Conservation (phyloP, 2,113 vertebrate species). For the Notothenia coriiceps region DNA sequence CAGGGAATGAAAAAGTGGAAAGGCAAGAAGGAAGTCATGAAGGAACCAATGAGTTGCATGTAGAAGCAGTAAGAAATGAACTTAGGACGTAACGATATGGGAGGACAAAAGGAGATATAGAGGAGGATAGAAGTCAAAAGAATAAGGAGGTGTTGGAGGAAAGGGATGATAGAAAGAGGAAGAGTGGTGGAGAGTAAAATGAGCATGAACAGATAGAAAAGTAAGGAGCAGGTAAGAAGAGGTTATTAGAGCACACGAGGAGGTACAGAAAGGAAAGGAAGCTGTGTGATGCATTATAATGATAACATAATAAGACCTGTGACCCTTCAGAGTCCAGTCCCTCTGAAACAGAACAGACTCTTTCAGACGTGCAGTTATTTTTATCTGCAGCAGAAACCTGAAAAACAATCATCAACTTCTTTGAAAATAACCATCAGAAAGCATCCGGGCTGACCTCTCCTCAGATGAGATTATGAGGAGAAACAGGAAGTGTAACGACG, state of each 20-base stretch:
- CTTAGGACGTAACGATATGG: no score
- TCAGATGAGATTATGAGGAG: conserved; percentile 45
- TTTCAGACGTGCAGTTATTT: conserved; percentile 19
- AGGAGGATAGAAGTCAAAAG: no score
- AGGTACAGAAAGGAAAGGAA: no score
- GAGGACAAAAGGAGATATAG: no score
- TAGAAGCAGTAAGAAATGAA: no score
- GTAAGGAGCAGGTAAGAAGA: background rate
- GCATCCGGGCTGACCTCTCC: conserved; percentile 20
- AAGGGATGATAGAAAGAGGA: no score
- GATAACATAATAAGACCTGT: background rate
- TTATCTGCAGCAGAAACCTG: conserved; percentile 6
- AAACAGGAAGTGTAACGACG: conserved; percentile 29
- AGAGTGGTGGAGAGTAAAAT: no score
- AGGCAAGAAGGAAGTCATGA: no score
- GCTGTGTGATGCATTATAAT: background rate
- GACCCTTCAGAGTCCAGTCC: background rate
- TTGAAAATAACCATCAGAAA: conserved; percentile 23
- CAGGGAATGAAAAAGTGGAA: no score
- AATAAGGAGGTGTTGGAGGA: no score
- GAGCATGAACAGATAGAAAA: no score
- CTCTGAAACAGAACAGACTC: background rate
- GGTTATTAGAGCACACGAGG: background rate
- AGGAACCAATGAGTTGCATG: no score
- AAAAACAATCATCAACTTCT: conserved; percentile 20